phyloP scores from a whole-genome alignment of 2,113 vertebrate genomes.

The Limanda limanda region DNA sequence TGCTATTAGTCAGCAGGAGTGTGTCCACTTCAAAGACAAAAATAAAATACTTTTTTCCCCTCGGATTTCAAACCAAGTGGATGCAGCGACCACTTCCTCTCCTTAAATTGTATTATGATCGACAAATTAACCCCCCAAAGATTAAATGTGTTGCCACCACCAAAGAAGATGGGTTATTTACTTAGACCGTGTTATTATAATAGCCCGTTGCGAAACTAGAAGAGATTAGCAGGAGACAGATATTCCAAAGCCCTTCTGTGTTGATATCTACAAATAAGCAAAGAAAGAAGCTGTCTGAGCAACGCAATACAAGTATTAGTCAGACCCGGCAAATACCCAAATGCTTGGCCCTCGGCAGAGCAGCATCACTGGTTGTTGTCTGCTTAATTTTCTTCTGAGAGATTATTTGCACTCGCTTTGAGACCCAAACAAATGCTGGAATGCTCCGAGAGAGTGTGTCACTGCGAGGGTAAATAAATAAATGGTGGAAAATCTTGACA shows the following conservation, averaged over 20 bases:
- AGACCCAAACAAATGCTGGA: slow-evolving; percentile 75
- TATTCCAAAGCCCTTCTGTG: slow-evolving; percentile 60
- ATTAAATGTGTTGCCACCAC: slow-evolving; percentile 75
- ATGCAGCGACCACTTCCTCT: slow-evolving; percentile 6
- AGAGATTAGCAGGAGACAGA: slow-evolving; percentile 73
- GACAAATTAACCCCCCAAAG: slow-evolving; percentile 42
- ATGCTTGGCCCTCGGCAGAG: slow-evolving; percentile 57
- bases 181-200: slow-evolving; percentile 87
- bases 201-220: slow-evolving; percentile 74
- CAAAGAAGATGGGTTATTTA: slow-evolving; percentile 81
- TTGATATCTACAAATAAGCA: slow-evolving; percentile 64
- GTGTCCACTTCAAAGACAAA: background rate
- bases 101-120: slow-evolving; percentile 35
- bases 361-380: slow-evolving; percentile 65
- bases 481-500: slow-evolving; percentile 77
- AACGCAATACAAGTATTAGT: slow-evolving; percentile 68
- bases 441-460: slow-evolving; percentile 67
- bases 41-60: background rate
- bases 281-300: slow-evolving; percentile 66
- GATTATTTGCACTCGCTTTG: slow-evolving; percentile 74
- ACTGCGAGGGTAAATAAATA: slow-evolving; percentile 78
- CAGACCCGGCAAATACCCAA: slow-evolving; percentile 56
- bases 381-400: slow-evolving; percentile 68
- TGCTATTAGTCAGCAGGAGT: background rate
- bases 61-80: background rate